Conservation (phyloP, 2,797 vertebrate genomes). For the Tinamus major region DNA sequence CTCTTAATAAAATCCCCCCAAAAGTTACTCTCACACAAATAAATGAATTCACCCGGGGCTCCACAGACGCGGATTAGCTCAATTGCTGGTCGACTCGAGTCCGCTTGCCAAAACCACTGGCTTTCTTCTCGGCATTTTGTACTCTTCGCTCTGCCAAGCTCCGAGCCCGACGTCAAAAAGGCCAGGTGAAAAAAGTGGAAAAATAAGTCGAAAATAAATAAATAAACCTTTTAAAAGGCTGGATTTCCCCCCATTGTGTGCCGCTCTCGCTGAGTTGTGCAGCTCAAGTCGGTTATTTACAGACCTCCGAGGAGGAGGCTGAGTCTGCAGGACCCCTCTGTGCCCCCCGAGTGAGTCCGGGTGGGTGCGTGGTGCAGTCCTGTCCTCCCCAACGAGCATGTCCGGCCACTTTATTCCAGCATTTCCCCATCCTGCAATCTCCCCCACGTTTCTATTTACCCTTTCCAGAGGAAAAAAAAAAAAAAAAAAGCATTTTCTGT, state of each 20-base stretch:
- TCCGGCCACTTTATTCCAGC: background rate
- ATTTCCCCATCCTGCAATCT: background rate
- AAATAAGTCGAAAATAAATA: background rate
- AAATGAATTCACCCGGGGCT: background rate
- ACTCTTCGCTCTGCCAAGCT: constrained; percentile 15
- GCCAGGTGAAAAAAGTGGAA: background rate
- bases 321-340: background rate
- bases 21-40: background rate
- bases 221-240: background rate
- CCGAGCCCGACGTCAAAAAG: background rate
- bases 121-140: constrained; percentile 42
- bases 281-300: background rate
- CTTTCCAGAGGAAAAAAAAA: background rate
- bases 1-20: background rate
- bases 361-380: background rate
- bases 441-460: background rate
- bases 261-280: background rate
- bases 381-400: background rate
- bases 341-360: background rate
- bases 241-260: background rate
- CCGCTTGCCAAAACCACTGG: constrained; percentile 47
- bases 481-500: background rate
- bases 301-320: background rate
- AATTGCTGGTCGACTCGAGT: constrained; percentile 5
- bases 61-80: background rate